Base-by-base conservation (phyloP, 2,888 invertebrate species). In the Pardosa pseudoannulata region DNA sequence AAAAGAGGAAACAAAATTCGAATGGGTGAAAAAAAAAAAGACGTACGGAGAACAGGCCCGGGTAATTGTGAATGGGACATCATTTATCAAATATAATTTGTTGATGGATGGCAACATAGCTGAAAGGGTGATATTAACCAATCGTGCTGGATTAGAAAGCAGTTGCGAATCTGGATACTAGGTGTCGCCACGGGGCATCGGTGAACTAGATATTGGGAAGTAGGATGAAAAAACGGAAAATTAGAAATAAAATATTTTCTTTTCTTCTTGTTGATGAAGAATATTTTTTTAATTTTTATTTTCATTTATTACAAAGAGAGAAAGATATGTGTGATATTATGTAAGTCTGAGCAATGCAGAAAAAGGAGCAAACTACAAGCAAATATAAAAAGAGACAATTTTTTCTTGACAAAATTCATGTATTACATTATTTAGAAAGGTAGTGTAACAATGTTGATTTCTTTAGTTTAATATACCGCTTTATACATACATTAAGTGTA, bases 11-110 rank as follows among this genome's bases (percentile, higher is more conserved):
- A 68, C 0, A 67, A 67, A 67, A 29, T 2, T n/a, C 56, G 2
- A 9, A 46, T 46, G 16, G 46, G 46, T 46, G 46, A 46, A 46
- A 46, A 46, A 46, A 36, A 36, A 36, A 7, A 28, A 11, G 2
- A 19, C 39, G 23, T 2, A n/a, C 19, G 50, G 13, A 28, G 65
- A 83, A 73, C 72, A 46, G 31, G 75, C 64, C 67, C 41, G 23
- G 39, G 70, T 83, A 83, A 83, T 83, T 78, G 73, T 83, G 78
- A 73, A 68, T 41, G 65, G 71, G 56, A n/a, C 72, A 62, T 78
- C 78, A 83, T 83, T 78, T 73, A 83, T 83, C 83, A 83, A 72
- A 67, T 65, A 78, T 83, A 83, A 83, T 83, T 83, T 83, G 78
- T 78, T 83, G 83, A 83, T 83, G 78, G 83, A 78, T 83, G 78